Base-by-base conservation (phyloP, 2,113 vertebrate species). In the Barbus barbus region DNA sequence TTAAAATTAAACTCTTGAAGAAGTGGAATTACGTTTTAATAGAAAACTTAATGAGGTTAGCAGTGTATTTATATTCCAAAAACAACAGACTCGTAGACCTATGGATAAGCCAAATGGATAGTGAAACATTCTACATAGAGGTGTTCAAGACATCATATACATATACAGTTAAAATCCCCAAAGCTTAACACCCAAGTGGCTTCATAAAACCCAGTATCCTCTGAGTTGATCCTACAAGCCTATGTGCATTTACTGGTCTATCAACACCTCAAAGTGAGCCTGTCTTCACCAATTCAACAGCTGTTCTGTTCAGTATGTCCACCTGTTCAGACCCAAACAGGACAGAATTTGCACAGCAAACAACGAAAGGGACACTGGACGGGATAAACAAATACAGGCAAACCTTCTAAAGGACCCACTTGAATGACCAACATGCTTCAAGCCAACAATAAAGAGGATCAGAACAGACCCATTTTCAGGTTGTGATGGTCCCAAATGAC, bases 271-370 rank as follows among this genome's bases (percentile, higher is more conserved):
- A 78, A 28, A 61, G 77, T 13, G 22, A 73, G 12, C n/a, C n/a
- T 44, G 33, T 78, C 77, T 61, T 78, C 36, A 41, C 31, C 51
- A 36, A 41, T 26, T 61, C 36, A 78, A 78, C 77, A 61, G 53
- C 24, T 78, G 77, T 36, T 78, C 53, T 61, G 36, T 44, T 38
- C n/a, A 24, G 20, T 4, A 8, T 16, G 31, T 78, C 51, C 51
- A 78, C 75, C 51, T 78, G 75, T 58, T 78, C 18, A 78, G 53
- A 78, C 33, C 38, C 20, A 78, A 38, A n/a, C n/a, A n/a, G n/a
- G n/a, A n/a, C n/a, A n/a, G n/a, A n/a, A 58, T 61, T 78, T 78
- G n/a, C 9, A 78, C n/a, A 20, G 56, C 11, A 78, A 78, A 60
- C 14, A 26, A 28, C 6, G 13, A 61, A 46, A 61, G 20, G 28